Base-by-base conservation (phyloP, 2,113 vertebrate species). In the Rissa tridactyla region DNA sequence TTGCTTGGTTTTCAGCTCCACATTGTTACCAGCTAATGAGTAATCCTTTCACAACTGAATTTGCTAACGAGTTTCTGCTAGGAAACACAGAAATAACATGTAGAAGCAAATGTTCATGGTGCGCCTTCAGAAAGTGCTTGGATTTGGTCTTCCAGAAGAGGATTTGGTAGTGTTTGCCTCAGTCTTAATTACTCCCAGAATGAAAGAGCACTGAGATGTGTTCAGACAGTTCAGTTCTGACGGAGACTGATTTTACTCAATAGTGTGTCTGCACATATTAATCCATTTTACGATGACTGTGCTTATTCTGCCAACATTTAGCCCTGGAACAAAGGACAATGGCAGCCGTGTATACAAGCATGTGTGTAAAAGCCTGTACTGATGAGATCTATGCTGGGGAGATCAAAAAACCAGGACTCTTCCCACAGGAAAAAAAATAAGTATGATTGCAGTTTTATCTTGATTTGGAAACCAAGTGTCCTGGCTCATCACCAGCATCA, bases 291-390 rank as follows among this genome's bases (percentile, higher is more conserved):
- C 6, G 7, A 87, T 77, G 77, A 62, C 75, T 38, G 30, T 2
- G 26, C 44, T 89, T 82, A 40, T 89, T 82, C 62, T 64, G n/a
- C 52, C 70, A 96, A 91, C 65, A 72, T 17, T 89, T 82, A 82
- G 70, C 76, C 69, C 44, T 60, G 65, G 84, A 95, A 96, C 79
- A 91, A 94, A 96, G 61, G n/a, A 52, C 82, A 86, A 78, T 62
- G 11, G 65, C 22, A 75, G 69, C 0, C 27, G 13, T 58, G 30
- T 77, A 76, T 51, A 30, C 19, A 90, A 60, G 51, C 5, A 44
- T 23, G 46, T 54, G 58, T 83, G 47, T 81, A 54, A 84, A 94
- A 96, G 49, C 60, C 54, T 2, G 6, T 61, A 46, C 55, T 49
- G 54, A 54, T 72, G 79, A 92, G 77, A 21, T 36, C 61, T 92